Conservation (phyloP, 2,888 invertebrate genomes). For the Trachelus iudaicus region DNA sequence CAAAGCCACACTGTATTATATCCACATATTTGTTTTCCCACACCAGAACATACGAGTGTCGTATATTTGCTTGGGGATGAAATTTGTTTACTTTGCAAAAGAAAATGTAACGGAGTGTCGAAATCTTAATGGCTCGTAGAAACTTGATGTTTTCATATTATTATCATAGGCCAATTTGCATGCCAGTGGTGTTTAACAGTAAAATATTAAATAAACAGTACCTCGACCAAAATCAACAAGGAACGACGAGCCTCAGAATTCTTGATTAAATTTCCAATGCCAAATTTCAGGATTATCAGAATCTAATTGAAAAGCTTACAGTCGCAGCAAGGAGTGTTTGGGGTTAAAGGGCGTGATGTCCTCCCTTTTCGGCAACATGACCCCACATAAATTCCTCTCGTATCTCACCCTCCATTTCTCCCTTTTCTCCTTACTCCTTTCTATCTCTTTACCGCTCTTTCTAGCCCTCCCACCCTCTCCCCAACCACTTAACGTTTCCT, state of each 20-base stretch:
- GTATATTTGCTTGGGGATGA: neutral
- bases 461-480: too few species aligned
- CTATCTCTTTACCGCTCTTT: too few species aligned
- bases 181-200: neutral
- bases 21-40: neutral
- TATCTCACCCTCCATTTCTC: neutral
- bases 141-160: neutral
- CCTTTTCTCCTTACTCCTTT: neutral
- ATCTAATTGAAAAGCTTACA: neutral
- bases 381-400: neutral
- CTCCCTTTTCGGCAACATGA: neutral
- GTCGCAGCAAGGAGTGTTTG: neutral
- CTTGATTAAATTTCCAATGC: constrained; percentile 33
- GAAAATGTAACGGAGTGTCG: neutral
- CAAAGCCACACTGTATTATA: neutral
- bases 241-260: constrained; percentile 17
- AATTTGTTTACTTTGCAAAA: neutral
- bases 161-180: neutral
- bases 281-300: neutral
- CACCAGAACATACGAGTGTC: neutral
- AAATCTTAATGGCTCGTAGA: neutral
- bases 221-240: constrained; percentile 41
- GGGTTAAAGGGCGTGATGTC: neutral
- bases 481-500: neutral
- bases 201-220: constrained; percentile 33